phyloP scores from a whole-genome alignment of 2,797 vertebrate species.

The Poliocrania exsul region DNA sequence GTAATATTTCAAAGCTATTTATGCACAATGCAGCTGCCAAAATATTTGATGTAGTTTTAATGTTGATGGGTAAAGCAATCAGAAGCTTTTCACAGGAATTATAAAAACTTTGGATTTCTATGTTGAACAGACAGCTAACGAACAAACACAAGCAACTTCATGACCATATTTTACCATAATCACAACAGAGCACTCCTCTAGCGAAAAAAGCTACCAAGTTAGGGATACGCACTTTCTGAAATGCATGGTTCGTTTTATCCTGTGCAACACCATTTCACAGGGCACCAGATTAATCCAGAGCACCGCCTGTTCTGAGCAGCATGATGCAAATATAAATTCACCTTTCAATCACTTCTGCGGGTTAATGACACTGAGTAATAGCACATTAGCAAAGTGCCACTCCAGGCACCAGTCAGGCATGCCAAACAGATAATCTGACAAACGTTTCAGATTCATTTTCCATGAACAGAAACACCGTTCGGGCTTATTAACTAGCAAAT shows the following conservation, averaged over 20 bases:
- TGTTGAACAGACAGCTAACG: background rate
- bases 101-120: background rate
- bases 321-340: conserved; percentile 73
- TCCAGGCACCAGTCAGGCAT: conserved; percentile 81
- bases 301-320: conserved; percentile 48
- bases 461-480: conserved; percentile 78
- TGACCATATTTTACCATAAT: background rate
- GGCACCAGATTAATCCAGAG: conserved; percentile 41
- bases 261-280: conserved; percentile 39
- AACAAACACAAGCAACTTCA: background rate
- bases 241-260: conserved; percentile 9
- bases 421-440: conserved; percentile 83
- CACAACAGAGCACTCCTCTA: background rate
- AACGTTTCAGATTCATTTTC: conserved; percentile 80
- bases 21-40: conserved; percentile 18
- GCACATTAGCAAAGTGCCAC: conserved; percentile 82
- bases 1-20: background rate
- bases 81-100: conserved; percentile 19
- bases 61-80: background rate
- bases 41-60: conserved; percentile 22
- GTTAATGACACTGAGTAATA: conserved; percentile 85
- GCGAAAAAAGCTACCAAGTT: background rate
- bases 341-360: conserved; percentile 78
- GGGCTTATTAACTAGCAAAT: conserved; percentile 82
- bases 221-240: background rate